A percentile compares a stretch with the other conserved stretches of the same genome.
phyloP scores from a whole-genome alignment of 53 echinoderm and acorn worm genomes.

The Paelopatides confundens region DNA sequence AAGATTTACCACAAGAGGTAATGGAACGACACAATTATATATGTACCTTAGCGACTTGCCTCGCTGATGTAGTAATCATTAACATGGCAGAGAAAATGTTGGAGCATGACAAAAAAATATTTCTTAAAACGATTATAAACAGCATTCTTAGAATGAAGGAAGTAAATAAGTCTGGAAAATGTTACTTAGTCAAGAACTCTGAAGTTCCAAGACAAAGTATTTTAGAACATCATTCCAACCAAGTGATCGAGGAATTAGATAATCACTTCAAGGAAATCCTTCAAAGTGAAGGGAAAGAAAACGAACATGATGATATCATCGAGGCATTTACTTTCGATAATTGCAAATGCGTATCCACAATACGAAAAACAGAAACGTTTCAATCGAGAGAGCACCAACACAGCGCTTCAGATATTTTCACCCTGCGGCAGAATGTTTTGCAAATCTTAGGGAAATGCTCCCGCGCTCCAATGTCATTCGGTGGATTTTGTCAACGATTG shows the following conservation, averaged over 20 bases:
- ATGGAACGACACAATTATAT: background rate
- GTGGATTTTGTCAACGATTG: background rate
- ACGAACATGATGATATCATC: background rate
- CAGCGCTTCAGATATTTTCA: background rate
- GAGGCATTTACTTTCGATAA: background rate
- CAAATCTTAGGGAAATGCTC: background rate
- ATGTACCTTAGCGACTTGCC: background rate
- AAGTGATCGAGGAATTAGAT: background rate
- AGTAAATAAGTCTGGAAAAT: constrained; percentile 28
- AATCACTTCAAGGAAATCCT: background rate
- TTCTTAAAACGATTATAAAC: background rate
- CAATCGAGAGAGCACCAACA: background rate
- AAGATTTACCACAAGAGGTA: background rate
- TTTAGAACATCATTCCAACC: background rate
- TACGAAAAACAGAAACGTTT: background rate
- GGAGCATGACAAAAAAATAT: background rate
- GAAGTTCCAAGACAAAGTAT: background rate
- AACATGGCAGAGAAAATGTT: background rate
- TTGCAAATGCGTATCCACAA: background rate
- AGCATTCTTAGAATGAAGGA: background rate
- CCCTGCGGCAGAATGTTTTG: background rate
- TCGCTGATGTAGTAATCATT: background rate
- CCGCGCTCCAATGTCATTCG: background rate
- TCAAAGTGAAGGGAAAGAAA: background rate
- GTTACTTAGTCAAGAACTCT: background rate